Evolutionary conservation across 2,888 invertebrate species (phyloP).

Genomic region (Dicyrtomina minuta): DNA sequence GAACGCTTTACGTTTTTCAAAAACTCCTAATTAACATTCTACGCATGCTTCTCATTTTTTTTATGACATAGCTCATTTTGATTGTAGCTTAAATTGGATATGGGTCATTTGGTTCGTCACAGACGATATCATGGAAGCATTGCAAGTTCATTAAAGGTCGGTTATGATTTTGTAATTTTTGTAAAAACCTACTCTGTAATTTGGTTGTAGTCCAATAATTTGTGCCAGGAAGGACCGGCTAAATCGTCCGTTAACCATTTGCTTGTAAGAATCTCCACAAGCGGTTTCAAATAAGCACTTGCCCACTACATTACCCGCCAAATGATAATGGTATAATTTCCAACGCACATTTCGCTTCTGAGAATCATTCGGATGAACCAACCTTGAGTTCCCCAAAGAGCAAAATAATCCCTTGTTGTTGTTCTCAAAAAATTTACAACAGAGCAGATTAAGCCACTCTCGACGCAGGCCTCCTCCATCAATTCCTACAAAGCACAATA

Average conservation of each 20-base stretch:
- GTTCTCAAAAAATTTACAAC: conserved; percentile 83
- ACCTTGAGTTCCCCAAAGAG: conserved; percentile 76
- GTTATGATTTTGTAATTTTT: no score
- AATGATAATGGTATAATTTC: conserved; percentile 86
- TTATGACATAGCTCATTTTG: no score
- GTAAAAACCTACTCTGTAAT: conserved; percentile 72
- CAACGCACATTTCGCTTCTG: conserved; percentile 58
- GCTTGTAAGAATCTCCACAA: conserved; percentile 81
- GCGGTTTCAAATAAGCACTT: conserved; percentile 94
- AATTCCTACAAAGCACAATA: conserved; percentile 64
- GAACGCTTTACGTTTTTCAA: no score
- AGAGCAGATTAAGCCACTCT: conserved; percentile 91
- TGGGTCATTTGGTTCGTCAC: no score
- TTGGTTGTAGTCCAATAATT: conserved; percentile 88
- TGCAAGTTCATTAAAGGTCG: no score
- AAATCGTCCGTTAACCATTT: conserved; percentile 84
- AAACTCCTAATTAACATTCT: no score
- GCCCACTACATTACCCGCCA: conserved; percentile 86
- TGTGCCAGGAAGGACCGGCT: conserved; percentile 90
- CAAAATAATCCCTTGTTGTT: conserved; percentile 73
- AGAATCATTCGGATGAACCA: conserved; percentile 81
- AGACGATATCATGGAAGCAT: no score
- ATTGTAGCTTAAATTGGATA: no score
- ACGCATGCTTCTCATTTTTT: no score
- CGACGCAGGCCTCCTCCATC: conserved; percentile 92